Evolutionary conservation across 2,888 invertebrate species (phyloP).

Genomic region (Apodemia zela): DNA sequence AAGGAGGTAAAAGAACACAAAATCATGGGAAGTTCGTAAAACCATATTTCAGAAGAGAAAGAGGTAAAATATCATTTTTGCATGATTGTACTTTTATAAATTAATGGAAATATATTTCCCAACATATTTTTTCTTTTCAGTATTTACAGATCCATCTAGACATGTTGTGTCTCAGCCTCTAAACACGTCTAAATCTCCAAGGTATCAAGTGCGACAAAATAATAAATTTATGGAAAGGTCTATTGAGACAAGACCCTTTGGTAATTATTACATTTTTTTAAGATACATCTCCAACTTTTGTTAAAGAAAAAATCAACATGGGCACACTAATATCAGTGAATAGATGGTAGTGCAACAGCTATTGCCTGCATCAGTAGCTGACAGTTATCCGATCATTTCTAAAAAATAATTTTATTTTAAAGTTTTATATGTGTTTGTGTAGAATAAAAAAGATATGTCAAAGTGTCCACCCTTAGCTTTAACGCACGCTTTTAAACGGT

Average conservation of each 20-base stretch:
- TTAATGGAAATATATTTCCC: not conserved
- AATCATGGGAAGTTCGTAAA: conserved; percentile 43
- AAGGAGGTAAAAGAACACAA: conserved; percentile 40
- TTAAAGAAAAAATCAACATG: no score
- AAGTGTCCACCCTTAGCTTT: no score
- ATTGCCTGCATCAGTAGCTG: no score
- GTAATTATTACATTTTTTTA: conserved; percentile 36
- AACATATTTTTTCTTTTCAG: conserved; percentile 35
- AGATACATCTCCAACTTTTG: no score
- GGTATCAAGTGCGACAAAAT: conserved; percentile 41
- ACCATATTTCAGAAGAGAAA: conserved; percentile 43
- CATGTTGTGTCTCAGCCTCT: conserved; percentile 66
- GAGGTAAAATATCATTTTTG: conserved; percentile 43
- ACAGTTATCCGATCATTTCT: no score
- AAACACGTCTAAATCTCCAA: conserved; percentile 33
- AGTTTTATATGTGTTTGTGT: no score
- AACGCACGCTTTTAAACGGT: no score
- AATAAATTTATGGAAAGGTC: conserved; percentile 50
- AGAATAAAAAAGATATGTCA: no score
- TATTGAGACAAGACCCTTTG: conserved; percentile 43
- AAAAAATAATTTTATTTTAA: no score
- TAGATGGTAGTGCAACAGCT: no score
- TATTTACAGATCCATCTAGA: conserved; percentile 63
- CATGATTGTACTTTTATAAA: not conserved
- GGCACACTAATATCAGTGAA: no score